These are phyloP conservation scores for Melangyna quadrimaculata DNA, from an alignment of 2,888 invertebrate species.

Conservation along the genomic window DNA sequence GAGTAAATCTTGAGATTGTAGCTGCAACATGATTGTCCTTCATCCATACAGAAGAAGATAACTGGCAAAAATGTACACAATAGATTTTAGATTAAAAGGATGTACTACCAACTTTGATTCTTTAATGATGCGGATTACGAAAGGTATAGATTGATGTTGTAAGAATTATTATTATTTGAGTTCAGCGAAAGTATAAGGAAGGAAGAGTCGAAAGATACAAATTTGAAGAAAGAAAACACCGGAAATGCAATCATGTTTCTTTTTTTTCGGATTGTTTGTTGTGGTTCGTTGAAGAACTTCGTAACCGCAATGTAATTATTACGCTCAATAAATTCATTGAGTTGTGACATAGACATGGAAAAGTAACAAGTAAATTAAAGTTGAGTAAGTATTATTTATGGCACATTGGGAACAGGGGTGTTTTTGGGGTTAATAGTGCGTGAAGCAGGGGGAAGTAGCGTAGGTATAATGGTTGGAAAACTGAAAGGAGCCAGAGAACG, in stretches of 20 bases:
- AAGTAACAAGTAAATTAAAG: constrained; percentile 52
- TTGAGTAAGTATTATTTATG: not conserved
- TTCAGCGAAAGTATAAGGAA: not conserved
- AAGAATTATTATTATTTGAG: not conserved
- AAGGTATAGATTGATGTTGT: constrained; percentile 50
- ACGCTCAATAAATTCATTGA: constrained; percentile 67
- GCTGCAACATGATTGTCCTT: constrained; percentile 47
- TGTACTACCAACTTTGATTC: constrained; percentile 1
- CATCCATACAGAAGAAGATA: constrained; percentile 9
- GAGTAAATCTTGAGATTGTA: constrained; percentile 24
- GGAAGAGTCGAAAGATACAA: constrained; percentile 46
- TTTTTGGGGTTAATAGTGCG: constrained; percentile 38
- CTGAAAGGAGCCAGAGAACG: not conserved
- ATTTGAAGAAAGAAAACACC: constrained; percentile 24
- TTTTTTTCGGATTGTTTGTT: constrained; percentile 12
- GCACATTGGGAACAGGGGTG: constrained; percentile 9
- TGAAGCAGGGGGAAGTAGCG: constrained; percentile 4
- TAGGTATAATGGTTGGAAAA: not conserved
- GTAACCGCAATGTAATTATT: constrained; percentile 42
- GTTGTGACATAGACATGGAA: constrained; percentile 35
- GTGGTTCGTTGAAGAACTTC: constrained; percentile 35
- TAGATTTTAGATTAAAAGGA: constrained; percentile 16
- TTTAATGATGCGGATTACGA: constrained; percentile 59
- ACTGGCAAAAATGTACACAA: constrained; percentile 26
- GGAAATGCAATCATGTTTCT: constrained; percentile 37